Conservation (phyloP, 2,797 vertebrate species). For the Simalia tracyae region DNA sequence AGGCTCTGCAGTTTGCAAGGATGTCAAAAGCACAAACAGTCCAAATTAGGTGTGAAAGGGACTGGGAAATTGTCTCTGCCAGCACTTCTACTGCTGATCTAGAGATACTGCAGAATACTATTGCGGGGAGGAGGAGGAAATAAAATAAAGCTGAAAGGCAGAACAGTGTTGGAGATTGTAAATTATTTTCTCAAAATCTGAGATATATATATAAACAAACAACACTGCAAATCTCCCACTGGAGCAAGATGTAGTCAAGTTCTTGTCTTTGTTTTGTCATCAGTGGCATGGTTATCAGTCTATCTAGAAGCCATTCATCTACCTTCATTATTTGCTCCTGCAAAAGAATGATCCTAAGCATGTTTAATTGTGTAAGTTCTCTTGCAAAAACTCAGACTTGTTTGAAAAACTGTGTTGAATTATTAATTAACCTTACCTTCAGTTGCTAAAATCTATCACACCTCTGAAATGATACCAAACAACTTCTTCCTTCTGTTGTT, state of each 20-base stretch:
- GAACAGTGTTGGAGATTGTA: not conserved
- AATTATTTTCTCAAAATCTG: not conserved
- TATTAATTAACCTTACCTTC: not conserved
- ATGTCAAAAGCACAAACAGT: not conserved
- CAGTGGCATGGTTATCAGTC: not conserved
- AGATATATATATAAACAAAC: not conserved
- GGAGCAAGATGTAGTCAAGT: not conserved
- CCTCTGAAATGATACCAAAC: not conserved
- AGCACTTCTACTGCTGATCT: constrained; percentile 2
- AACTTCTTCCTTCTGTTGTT: not conserved
- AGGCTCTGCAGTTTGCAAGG: constrained; percentile 13
- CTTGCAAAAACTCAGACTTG: not conserved
- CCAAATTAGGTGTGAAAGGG: not conserved
- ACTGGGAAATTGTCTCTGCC: not conserved
- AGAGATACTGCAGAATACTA: not conserved
- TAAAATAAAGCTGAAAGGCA: not conserved
- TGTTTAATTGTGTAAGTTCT: not conserved
- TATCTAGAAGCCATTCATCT: not conserved
- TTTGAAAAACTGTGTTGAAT: not conserved
- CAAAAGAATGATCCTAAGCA: not conserved
- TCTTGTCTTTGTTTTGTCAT: not conserved
- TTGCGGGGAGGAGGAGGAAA: not conserved
- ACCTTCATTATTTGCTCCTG: not conserved
- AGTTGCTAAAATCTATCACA: not conserved
- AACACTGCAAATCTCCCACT: not conserved